Conservation (phyloP, 2,113 vertebrate genomes). For the Callipepla squamata region DNA sequence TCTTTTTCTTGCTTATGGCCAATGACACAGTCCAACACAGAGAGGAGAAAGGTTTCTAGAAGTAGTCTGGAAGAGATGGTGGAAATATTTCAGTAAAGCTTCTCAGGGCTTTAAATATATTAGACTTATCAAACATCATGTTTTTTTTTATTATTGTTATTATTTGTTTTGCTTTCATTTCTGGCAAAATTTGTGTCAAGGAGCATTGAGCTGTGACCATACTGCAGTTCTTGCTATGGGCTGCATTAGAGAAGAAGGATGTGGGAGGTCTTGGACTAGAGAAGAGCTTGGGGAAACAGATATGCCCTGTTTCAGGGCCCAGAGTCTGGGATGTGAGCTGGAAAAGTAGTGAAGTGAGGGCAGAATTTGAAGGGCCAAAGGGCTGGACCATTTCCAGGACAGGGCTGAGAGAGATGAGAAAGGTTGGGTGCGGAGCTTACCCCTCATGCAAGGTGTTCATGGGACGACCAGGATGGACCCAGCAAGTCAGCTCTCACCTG, state of each 20-base stretch:
- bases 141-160: not conserved
- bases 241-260: slow-evolving; percentile 27
- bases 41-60: not conserved
- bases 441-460: not conserved
- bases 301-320: slow-evolving; percentile 9
- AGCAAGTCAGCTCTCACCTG: not conserved
- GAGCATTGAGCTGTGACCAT: not conserved
- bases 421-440: not conserved
- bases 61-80: slow-evolving; percentile 7
- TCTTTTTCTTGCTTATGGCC: not conserved
- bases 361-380: not conserved
- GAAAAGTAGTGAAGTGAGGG: not conserved
- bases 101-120: slow-evolving; percentile 37
- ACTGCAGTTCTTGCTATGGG: not conserved
- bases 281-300: not conserved
- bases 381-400: not conserved
- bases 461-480: not conserved
- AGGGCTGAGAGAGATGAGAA: not conserved
- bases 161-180: not conserved
- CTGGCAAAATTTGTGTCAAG: slow-evolving; percentile 52
- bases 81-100: slow-evolving; percentile 53
- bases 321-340: not conserved
- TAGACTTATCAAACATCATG: slow-evolving; percentile 40
- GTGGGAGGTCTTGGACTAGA: slow-evolving; percentile 59
- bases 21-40: not conserved